Conservation (phyloP, 1,140 invertebrate genomes). For the Coboldia fuscipes region DNA sequence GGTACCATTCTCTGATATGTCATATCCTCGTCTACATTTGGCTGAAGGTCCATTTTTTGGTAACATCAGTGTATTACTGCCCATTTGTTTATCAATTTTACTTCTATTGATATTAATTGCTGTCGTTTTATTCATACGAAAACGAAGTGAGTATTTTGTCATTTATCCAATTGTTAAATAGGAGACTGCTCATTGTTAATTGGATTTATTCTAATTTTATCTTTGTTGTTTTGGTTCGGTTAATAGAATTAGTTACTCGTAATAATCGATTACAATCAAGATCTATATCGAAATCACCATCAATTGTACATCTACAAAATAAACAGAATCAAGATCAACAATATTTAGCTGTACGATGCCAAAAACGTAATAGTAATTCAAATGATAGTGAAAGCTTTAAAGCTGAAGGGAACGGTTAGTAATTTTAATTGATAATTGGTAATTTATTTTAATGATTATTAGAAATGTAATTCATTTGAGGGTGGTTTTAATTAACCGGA, state of each 20-base stretch:
- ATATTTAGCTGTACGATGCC: conserved; percentile 36
- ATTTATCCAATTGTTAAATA: no score
- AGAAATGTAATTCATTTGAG: neutral
- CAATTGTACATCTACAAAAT: conserved; percentile 49
- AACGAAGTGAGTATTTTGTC: conserved; percentile 42
- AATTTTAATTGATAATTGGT: neutral
- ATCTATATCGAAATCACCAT: conserved; percentile 34
- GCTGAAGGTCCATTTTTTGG: conserved; percentile 41
- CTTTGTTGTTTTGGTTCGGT: neutral
- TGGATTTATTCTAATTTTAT: conserved; percentile 1
- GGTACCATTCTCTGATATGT: no score
- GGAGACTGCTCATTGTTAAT: neutral
- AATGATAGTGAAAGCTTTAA: conserved; percentile 28
- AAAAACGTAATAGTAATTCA: conserved; percentile 23
- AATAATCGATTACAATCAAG: conserved; percentile 16
- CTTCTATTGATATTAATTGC: conserved; percentile 37
- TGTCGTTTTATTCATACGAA: conserved; percentile 34
- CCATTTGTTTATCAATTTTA: conserved; percentile 38
- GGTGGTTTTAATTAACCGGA: conserved; percentile 5
- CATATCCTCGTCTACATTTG: conserved; percentile 31
- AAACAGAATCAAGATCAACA: conserved; percentile 53
- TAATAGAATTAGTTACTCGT: conserved; percentile 7
- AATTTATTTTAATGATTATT: conserved; percentile 1
- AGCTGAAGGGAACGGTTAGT: conserved; percentile 22
- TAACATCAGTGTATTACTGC: conserved; percentile 43